A percentile compares a stretch with the other conserved stretches of the same genome.
Evolutionary conservation across 2,797 vertebrate genomes (phyloP).

Genomic region (Lates japonicus): DNA sequence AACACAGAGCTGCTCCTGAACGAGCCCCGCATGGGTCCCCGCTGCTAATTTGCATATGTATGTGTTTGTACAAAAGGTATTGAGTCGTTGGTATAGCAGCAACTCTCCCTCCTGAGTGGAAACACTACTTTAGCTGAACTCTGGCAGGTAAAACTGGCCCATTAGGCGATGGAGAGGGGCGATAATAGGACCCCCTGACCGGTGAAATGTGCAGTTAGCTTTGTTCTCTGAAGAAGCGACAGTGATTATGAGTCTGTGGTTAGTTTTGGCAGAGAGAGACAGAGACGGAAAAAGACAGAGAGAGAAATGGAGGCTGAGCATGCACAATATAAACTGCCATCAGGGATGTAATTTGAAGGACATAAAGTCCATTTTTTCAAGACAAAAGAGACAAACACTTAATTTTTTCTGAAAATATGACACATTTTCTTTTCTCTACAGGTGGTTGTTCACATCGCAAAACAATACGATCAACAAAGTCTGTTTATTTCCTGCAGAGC

Average conservation of each 20-base stretch:
- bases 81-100: slow-evolving; percentile 27
- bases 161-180: slow-evolving; percentile 39
- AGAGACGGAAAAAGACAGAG: background rate
- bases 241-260: slow-evolving; percentile 31
- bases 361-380: background rate
- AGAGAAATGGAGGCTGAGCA: background rate
- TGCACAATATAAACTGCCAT: fast-evolving
- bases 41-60: slow-evolving; percentile 61
- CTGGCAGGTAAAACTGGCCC: slow-evolving; percentile 55
- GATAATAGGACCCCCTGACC: slow-evolving; percentile 57
- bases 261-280: slow-evolving; percentile 17
- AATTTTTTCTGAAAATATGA: background rate
- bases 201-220: slow-evolving; percentile 39
- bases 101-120: slow-evolving; percentile 48
- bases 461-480: background rate
- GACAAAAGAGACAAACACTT: background rate
- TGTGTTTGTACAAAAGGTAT: slow-evolving; percentile 52
- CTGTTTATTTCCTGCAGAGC: background rate
- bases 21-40: slow-evolving; percentile 33
- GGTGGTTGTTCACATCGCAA: background rate
- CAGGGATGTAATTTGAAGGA: background rate
- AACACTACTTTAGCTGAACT: slow-evolving; percentile 49
- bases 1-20: slow-evolving; percentile 31
- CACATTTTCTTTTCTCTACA: slow-evolving; percentile 6
- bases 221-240: slow-evolving; percentile 22